These are phyloP conservation scores for Nicator chloris DNA, from an alignment of 2,113 vertebrate species.

Conservation along the genomic window DNA sequence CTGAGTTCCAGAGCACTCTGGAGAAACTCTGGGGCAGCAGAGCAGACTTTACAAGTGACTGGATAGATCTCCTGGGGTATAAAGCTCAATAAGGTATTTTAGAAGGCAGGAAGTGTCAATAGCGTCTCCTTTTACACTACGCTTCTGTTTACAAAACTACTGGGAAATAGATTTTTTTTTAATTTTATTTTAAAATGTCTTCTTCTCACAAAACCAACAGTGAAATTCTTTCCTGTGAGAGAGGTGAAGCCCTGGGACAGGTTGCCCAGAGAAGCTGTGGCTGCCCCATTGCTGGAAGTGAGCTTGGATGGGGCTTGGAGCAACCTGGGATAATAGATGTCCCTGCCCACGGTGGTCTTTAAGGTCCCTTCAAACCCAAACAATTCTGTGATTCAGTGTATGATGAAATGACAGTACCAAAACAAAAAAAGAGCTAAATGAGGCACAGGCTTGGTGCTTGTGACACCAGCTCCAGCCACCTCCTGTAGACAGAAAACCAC, in stretches of 20 bases:
- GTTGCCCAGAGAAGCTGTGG: neutral
- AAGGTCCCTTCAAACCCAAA: neutral
- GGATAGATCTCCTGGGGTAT: neutral
- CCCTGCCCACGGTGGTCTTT: neutral
- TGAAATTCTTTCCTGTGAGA: neutral
- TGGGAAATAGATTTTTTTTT: neutral
- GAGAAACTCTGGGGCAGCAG: neutral
- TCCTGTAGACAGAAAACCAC: neutral
- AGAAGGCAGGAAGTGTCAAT: neutral
- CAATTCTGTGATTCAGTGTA: neutral
- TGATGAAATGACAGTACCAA: neutral
- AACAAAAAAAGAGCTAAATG: neutral
- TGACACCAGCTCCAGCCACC: neutral
- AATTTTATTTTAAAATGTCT: neutral
- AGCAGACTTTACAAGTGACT: neutral
- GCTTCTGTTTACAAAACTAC: neutral
- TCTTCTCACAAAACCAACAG: neutral
- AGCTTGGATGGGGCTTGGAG: neutral
- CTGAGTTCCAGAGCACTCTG: neutral
- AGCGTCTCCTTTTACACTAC: neutral
- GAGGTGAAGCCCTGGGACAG: neutral
- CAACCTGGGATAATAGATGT: neutral
- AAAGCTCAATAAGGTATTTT: neutral
- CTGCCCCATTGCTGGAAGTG: neutral
- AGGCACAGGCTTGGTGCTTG: neutral